phyloP scores from a whole-genome alignment of 2,888 invertebrate genomes.

The Cataglyphis rosenhaueri region DNA sequence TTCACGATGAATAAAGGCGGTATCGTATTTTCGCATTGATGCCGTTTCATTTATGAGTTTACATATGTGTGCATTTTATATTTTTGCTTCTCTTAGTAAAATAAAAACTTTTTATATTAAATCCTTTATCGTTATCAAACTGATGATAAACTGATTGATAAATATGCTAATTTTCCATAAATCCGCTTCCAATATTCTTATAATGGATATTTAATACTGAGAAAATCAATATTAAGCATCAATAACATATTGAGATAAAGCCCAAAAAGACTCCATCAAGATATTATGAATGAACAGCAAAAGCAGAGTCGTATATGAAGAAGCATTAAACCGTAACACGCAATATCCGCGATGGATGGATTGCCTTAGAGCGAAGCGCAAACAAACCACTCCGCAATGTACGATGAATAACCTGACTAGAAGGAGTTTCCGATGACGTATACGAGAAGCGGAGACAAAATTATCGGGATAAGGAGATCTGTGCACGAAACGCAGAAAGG shows the following conservation, averaged over 20 bases:
- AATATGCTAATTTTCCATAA: background rate
- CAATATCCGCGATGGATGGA: slow-evolving; percentile 19
- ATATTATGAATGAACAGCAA: slow-evolving; percentile 7
- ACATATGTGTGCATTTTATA: background rate
- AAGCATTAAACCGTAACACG: background rate
- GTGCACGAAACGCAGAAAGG: background rate
- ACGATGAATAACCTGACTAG: slow-evolving; percentile 7
- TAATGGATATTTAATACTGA: background rate
- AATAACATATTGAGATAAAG: background rate
- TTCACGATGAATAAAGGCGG: background rate
- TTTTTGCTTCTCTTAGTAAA: background rate
- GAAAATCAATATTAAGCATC: background rate
- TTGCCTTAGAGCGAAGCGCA: background rate
- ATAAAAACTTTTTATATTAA: background rate
- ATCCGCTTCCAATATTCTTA: background rate
- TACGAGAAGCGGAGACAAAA: slow-evolving; percentile 32
- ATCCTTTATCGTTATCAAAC: background rate
- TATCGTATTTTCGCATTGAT: background rate
- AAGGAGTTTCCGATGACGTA: slow-evolving; percentile 27
- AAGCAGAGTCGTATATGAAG: background rate
- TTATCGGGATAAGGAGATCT: slow-evolving; percentile 20
- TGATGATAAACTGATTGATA: no score
- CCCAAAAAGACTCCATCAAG: background rate
- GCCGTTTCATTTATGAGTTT: background rate
- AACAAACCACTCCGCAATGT: slow-evolving; percentile 25